Evolutionary conservation across 2,797 vertebrate genomes (phyloP).

Genomic region (Setipinna tenuifilis): DNA sequence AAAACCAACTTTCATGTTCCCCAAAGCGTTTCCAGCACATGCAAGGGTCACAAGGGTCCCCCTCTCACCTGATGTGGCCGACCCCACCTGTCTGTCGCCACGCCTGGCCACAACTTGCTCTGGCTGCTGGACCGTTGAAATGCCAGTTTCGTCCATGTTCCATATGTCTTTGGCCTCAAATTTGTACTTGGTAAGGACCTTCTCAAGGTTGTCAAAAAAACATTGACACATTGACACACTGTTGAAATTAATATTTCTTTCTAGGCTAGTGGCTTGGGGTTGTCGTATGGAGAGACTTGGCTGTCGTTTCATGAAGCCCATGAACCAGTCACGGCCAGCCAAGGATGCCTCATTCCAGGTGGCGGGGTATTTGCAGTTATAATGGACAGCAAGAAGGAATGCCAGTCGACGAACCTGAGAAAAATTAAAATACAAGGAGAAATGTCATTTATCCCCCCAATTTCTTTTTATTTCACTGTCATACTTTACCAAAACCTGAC

Average conservation of each 20-base stretch:
- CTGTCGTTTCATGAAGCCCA: constrained; percentile 1
- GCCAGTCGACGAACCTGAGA: too few species aligned
- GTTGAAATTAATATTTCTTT: constrained; percentile 18
- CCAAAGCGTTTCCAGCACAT: constrained; percentile 19
- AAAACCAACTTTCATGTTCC: too few species aligned
- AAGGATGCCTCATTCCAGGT: too few species aligned
- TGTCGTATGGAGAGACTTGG: neutral
- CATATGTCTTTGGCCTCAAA: neutral
- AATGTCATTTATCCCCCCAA: too few species aligned
- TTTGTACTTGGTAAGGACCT: constrained; percentile 22
- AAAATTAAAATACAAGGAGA: too few species aligned
- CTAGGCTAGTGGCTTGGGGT: neutral
- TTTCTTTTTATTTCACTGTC: too few species aligned
- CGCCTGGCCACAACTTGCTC: neutral
- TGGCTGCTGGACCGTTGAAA: constrained; percentile 17
- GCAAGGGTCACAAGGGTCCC: constrained; percentile 37
- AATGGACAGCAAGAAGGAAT: too few species aligned
- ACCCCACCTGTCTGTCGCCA: constrained; percentile 16
- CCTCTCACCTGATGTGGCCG: constrained; percentile 24
- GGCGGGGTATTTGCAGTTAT: too few species aligned
- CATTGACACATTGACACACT: neutral
- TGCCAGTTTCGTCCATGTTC: neutral
- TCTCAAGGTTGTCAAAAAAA: constrained; percentile 27
- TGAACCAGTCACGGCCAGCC: too few species aligned
- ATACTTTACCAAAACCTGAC: too few species aligned